Percentiles rank a stretch among this genome's conserved stretches.
Evolutionary conservation across 2,888 invertebrate genomes (phyloP).

Genomic region (Leptinotarsa tumamoca): DNA sequence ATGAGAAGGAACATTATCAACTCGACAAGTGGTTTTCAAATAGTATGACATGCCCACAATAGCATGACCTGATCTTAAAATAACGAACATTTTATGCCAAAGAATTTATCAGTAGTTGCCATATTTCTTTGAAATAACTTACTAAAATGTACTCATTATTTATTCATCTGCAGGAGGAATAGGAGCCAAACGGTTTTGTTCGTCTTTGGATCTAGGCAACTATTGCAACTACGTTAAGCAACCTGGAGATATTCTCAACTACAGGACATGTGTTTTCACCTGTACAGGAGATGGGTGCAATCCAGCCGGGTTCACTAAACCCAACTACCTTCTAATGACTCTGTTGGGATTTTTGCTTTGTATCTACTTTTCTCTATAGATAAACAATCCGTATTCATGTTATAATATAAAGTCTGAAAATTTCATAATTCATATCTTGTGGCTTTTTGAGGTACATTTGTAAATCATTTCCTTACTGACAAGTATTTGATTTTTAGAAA

Average conservation of each 20-base stretch:
- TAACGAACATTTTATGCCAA: background rate
- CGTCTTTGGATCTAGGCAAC: slow-evolving; percentile 86
- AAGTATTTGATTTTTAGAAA: no score
- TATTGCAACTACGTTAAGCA: slow-evolving; percentile 90
- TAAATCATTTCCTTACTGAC: no score
- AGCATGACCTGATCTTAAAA: no score
- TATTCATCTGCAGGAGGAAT: slow-evolving; percentile 78
- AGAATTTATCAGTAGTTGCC: background rate
- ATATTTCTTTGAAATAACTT: background rate
- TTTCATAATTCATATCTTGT: no score
- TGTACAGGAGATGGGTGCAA: slow-evolving; percentile 89
- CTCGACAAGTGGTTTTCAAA: no score
- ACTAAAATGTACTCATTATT: background rate
- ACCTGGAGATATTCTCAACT: slow-evolving; percentile 83
- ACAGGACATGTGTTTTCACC: slow-evolving; percentile 89
- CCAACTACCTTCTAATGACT: slow-evolving; percentile 29
- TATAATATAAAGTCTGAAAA: no score
- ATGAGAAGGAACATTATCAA: no score
- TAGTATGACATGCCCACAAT: no score
- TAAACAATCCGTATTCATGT: no score
- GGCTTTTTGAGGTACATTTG: no score
- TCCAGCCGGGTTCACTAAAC: slow-evolving; percentile 55
- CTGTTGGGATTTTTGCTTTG: background rate
- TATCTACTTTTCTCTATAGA: background rate
- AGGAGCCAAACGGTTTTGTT: slow-evolving; percentile 89